Conservation (phyloP, 2,888 invertebrate genomes). For the Habroteleia sp. region DNA sequence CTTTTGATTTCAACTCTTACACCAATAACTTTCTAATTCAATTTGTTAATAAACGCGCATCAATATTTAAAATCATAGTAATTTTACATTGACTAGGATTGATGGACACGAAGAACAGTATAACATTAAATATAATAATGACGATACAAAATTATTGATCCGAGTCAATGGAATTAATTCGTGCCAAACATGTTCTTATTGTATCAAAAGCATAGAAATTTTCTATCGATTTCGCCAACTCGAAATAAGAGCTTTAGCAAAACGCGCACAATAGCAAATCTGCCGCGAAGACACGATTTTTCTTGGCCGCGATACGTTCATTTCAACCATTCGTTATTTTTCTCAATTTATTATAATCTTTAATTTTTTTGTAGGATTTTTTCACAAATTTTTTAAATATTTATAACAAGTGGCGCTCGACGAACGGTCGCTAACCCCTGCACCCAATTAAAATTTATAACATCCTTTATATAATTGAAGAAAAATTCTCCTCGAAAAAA, state of each 20-base stretch:
- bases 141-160: too few relatives aligned
- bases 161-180: constrained; percentile 11
- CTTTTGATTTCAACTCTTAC: constrained; percentile 23
- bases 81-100: background rate
- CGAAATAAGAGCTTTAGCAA: constrained; percentile 26
- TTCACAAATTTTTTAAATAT: too few relatives aligned
- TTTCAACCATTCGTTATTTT: too few relatives aligned
- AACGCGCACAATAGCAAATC: constrained; percentile 25
- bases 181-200: constrained; percentile 25
- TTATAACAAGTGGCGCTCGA: background rate
- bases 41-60: background rate
- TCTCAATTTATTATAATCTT: too few relatives aligned
- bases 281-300: constrained; percentile 46
- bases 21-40: background rate
- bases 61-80: background rate
- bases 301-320: too few relatives aligned
- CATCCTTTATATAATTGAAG: constrained; percentile 32
- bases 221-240: constrained; percentile 21
- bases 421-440: background rate
- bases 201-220: constrained; percentile 52
- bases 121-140: too few relatives aligned
- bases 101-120: too few relatives aligned
- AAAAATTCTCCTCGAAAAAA: constrained; percentile 48
- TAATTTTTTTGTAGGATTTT: too few relatives aligned
- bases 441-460: constrained; percentile 31